Conservation (phyloP, 2,113 vertebrate species). For the Cathartes aura region DNA sequence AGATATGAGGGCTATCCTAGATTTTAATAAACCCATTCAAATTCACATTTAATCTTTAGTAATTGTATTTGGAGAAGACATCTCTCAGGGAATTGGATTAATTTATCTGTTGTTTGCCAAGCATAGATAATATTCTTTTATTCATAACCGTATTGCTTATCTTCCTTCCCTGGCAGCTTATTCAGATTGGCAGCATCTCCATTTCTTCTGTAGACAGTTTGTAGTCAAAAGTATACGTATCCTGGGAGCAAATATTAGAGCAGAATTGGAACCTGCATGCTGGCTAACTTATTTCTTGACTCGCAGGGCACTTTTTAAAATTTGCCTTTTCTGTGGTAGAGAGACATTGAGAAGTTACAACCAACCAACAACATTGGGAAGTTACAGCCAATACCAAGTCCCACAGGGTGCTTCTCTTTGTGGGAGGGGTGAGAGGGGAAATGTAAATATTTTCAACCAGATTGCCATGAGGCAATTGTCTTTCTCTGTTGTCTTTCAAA, state of each 20-base stretch:
- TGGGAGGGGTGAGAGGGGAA: background rate
- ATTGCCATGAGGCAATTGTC: background rate
- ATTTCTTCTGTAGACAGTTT: background rate
- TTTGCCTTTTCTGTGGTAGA: background rate
- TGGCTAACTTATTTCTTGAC: background rate
- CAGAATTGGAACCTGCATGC: background rate
- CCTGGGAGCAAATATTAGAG: background rate
- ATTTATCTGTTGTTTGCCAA: background rate
- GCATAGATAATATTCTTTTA: background rate
- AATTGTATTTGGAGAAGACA: background rate
- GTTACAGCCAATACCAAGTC: background rate
- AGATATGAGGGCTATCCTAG: background rate
- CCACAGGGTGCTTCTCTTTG: background rate
- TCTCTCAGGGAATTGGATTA: background rate
- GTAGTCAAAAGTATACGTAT: background rate
- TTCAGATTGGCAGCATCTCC: background rate
- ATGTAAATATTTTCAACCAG: background rate
- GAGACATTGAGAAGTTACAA: background rate
- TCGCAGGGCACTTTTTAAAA: background rate
- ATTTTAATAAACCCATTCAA: conserved; percentile 4
- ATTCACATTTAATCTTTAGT: background rate
- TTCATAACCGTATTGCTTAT: background rate
- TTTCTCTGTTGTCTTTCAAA: background rate
- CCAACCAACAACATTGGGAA: background rate
- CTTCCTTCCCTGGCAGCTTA: background rate